These are phyloP conservation scores for Macaria liturata DNA, from an alignment of 2,888 invertebrate genomes.

Conservation along the genomic window DNA sequence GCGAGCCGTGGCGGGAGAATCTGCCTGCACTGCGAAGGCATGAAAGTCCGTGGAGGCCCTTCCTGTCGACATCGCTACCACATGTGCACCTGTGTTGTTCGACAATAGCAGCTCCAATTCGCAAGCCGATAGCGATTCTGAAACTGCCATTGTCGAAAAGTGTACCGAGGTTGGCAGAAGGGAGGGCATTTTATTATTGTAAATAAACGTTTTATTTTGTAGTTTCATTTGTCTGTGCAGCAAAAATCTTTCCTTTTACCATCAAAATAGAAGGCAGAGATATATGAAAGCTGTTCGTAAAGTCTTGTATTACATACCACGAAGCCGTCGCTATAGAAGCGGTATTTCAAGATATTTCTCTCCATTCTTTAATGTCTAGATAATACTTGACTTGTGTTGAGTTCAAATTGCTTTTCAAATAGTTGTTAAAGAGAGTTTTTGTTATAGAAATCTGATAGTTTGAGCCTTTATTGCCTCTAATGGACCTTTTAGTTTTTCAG, in stretches of 20 bases:
- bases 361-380: slow-evolving; percentile 44
- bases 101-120: too few species aligned
- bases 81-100: too few species aligned
- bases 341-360: slow-evolving; percentile 44
- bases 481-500: background rate
- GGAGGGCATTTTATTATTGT: too few species aligned
- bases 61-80: too few species aligned
- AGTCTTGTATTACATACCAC: slow-evolving; percentile 29
- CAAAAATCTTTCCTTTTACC: slow-evolving; percentile 11
- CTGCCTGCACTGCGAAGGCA: too few species aligned
- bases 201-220: too few species aligned
- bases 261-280: slow-evolving; percentile 7
- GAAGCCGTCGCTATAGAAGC: slow-evolving; percentile 37
- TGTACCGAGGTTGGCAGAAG: too few species aligned
- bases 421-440: slow-evolving; percentile 6
- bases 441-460: background rate
- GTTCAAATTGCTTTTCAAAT: slow-evolving; percentile 38
- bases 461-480: background rate
- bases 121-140: too few species aligned
- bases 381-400: slow-evolving; percentile 38
- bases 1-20: too few species aligned
- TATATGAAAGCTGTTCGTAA: slow-evolving; percentile 19
- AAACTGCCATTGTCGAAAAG: too few species aligned
- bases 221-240: too few species aligned
- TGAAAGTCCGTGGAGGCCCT: too few species aligned